phyloP scores from a whole-genome alignment of 2,797 vertebrate species.

The Notoglanidium macrostoma region DNA sequence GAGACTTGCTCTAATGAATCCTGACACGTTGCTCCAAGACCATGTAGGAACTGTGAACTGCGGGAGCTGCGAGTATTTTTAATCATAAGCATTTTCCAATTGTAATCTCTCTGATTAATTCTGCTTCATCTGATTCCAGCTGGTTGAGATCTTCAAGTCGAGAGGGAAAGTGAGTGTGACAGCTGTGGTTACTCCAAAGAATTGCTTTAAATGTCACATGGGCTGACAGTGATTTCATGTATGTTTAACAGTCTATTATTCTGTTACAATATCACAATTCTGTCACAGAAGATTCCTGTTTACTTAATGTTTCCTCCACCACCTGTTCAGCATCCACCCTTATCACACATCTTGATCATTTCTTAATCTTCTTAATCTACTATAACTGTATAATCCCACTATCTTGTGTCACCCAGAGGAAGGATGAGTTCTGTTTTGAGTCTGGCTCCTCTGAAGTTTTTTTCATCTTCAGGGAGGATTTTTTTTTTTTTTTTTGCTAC shows the following conservation, averaged over 20 bases:
- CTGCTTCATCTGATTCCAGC: conserved; percentile 6
- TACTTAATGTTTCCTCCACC: neutral
- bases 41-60: neutral
- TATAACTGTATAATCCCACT: neutral
- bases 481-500: neutral
- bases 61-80: conserved; percentile 1
- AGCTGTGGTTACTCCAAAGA: neutral
- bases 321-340: conserved; percentile 5
- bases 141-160: neutral
- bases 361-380: neutral
- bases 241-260: conserved; percentile 17
- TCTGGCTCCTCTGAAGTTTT: neutral
- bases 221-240: neutral
- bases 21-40: neutral
- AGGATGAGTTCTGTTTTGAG: neutral
- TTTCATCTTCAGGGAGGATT: neutral
- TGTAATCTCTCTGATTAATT: neutral
- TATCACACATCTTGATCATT: neutral
- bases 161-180: conserved; percentile 3
- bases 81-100: conserved; percentile 6
- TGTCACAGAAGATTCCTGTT: neutral
- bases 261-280: conserved; percentile 5
- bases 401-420: neutral
- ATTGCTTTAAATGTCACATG: neutral
- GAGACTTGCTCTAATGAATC: neutral